Base-by-base conservation (phyloP, 2,888 invertebrate genomes). In the Pogonocherus hispidulus region DNA sequence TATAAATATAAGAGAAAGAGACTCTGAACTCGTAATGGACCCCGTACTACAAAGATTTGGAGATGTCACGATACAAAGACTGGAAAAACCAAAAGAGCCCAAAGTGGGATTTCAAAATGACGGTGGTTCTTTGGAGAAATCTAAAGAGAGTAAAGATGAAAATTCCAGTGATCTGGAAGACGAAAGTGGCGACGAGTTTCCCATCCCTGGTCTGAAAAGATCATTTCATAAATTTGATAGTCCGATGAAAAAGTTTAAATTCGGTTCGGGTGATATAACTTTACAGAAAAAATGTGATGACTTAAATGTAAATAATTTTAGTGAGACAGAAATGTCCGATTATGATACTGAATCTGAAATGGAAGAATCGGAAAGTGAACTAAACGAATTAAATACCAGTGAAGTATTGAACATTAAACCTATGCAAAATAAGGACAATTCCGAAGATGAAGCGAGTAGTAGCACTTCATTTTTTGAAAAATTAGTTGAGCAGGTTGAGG, bases 61-160 rank as follows among this genome's bases (percentile, higher is more conserved):
- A 77, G 89, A 89, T 86, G 89, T 89, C 78, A 90, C 89, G 47
- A 89, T 90, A 77, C 89, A 90, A 81, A 84, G 88, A 70, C 81
- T 84, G 63, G 84, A 84, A 68, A 84, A 84, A 78, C 82, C 83
- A 47, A 83, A 83, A 75, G 80, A 79, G 54, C 68, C 77, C 56
- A 78, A 79, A 71, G 71, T 74, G 71, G 79, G 74, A 70, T 71
- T 76, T 47, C 78, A 74, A 69, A 74, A 64, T 68, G 75, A 74
- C 54, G 52, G 62, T 66, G 67, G 70, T 68, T 52, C 71, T 78
- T 27, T 78, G 74, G 79, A 77, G 41, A 71, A 62, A 52, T 60
- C 69, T 63, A 75, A 74, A 67, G 74, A 76, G 47, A 72, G 63
- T 62, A 76, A 77, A 74, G 80, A 78, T 14, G 77, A 75, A 65